A percentile compares a stretch with the other conserved stretches of the same genome.
phyloP scores from a whole-genome alignment of 2,888 invertebrate genomes.

The Zaprionus bogoriensis region DNA sequence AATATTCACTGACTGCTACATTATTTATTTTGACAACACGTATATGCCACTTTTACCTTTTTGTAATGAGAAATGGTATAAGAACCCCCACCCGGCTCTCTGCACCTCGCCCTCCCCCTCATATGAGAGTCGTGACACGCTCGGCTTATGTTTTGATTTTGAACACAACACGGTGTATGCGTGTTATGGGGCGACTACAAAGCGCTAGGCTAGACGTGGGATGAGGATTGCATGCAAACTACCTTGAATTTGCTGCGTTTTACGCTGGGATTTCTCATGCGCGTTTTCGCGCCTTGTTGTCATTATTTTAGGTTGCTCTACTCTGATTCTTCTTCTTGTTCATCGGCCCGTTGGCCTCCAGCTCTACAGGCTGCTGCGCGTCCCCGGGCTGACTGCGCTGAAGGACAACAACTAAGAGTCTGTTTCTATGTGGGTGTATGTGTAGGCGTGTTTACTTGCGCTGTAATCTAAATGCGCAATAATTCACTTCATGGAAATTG shows the following conservation, averaged over 20 bases:
- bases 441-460: constrained; percentile 7
- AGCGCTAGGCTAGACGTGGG: background rate
- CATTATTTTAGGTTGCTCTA: constrained; percentile 30
- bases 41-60: no score
- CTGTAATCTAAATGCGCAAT: constrained; percentile 56
- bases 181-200: constrained; percentile 42
- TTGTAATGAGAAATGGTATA: no score
- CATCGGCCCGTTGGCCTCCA: constrained; percentile 55
- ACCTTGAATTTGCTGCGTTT: constrained; percentile 44
- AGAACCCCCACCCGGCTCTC: background rate
- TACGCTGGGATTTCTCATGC: constrained; percentile 26
- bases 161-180: constrained; percentile 64
- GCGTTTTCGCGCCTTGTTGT: constrained; percentile 63
- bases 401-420: constrained; percentile 48
- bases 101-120: background rate
- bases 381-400: constrained; percentile 50
- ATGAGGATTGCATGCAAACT: constrained; percentile 13
- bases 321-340: constrained; percentile 4
- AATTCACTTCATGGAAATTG: constrained; percentile 57
- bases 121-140: no score
- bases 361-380: constrained; percentile 54
- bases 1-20: no score
- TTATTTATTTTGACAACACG: no score
- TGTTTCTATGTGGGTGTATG: background rate
- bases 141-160: constrained; percentile 70